Evolutionary conservation across 2,113 vertebrate genomes (phyloP).

Genomic region (Rissa tridactyla): DNA sequence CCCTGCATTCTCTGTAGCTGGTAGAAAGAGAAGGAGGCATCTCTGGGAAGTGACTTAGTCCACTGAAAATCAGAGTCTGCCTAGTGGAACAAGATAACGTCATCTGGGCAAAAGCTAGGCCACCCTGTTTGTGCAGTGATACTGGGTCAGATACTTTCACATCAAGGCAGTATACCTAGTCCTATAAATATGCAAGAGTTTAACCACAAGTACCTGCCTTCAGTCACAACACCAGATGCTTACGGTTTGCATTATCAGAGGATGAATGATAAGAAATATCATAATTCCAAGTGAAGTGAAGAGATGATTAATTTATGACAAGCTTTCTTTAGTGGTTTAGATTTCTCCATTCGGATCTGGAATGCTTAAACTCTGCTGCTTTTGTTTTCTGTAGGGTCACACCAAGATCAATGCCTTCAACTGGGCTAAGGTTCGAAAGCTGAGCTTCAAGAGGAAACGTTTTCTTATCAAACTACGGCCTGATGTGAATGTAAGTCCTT

Average conservation of each 20-base stretch:
- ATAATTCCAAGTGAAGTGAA: not conserved
- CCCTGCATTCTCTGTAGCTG: not conserved
- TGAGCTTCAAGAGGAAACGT: slow-evolving; percentile 98
- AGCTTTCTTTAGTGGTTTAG: not conserved
- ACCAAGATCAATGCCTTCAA: slow-evolving; percentile 98
- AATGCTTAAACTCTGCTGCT: not conserved
- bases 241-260: not conserved
- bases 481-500: slow-evolving; percentile 88
- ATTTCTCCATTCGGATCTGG: not conserved
- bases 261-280: not conserved
- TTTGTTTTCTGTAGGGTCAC: slow-evolving; percentile 80
- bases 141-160: not conserved
- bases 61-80: not conserved
- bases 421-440: slow-evolving; percentile 96
- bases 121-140: not conserved
- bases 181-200: not conserved
- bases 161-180: not conserved
- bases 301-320: not conserved
- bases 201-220: not conserved
- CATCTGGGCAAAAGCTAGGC: not conserved
- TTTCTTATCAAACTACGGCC: slow-evolving; percentile 96
- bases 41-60: not conserved
- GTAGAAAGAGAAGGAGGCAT: not conserved
- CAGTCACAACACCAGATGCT: not conserved
- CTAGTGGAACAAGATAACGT: not conserved